Conservation (phyloP, 1,140 invertebrate species). For the Philotrypesis tridentata region DNA sequence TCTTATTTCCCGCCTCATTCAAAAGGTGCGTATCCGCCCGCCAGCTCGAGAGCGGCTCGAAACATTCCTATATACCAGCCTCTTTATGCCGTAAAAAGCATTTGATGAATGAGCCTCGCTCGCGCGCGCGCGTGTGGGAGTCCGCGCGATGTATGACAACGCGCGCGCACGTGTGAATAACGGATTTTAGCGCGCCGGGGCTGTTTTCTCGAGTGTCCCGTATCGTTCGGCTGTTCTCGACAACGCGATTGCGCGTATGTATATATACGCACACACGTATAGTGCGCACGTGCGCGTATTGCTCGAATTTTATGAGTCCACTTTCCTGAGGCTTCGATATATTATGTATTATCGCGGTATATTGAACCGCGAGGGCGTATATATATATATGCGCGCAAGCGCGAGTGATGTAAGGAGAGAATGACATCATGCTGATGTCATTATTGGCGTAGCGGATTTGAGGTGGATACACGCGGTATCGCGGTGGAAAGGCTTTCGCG, state of each 20-base stretch:
- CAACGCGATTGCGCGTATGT: neutral
- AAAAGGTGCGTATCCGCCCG: too few relatives aligned
- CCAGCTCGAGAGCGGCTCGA: too few relatives aligned
- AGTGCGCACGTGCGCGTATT: too few relatives aligned
- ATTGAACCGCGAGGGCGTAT: neutral
- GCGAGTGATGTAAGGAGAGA: neutral
- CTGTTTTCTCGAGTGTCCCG: neutral
- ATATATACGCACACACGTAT: too few relatives aligned
- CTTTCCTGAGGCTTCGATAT: neutral
- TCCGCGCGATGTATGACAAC: neutral
- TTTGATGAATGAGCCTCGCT: neutral
- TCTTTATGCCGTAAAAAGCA: neutral
- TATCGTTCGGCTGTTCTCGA: neutral
- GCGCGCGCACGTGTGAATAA: neutral
- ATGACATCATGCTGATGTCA: constrained; percentile 13
- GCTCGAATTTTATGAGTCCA: neutral
- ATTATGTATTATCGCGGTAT: neutral
- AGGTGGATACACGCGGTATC: neutral
- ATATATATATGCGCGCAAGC: too few relatives aligned
- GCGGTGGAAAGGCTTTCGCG: neutral
- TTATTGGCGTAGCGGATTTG: neutral
- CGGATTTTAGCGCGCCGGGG: neutral
- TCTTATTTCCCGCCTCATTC: too few relatives aligned
- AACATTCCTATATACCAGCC: too few relatives aligned
- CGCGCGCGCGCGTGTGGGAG: neutral